Base-by-base conservation (phyloP, 2,113 vertebrate species). In the Tetraodon nigroviridis region DNA sequence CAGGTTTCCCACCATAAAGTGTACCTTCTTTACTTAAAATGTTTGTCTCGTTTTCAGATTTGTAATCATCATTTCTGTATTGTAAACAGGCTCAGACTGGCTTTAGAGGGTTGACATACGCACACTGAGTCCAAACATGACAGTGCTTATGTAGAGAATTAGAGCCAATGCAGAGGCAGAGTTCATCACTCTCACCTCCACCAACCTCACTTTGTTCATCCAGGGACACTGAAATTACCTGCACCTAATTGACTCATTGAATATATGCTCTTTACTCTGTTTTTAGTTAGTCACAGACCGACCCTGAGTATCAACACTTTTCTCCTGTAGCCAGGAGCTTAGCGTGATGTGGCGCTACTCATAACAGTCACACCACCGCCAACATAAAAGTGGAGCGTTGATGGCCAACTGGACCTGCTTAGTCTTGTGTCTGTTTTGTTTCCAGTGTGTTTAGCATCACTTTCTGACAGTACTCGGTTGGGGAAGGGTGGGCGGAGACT, bases 171-270 rank as follows among this genome's bases (percentile, higher is more conserved):
- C 51, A 65, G 71, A 79, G 71, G 4, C 68, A 75, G 58, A 73
- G 66, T 84, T 85, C 81, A 88, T 89, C 85, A 85, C 57, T 80
- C 56, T 56, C 70, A 58, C 67, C 51, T 69, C 40, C 19, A 45
- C 11, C 61, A 74, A 7, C n/a, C 64, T 71, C 49, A 67, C 80
- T 87, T 88, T 86, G 82, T 88, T 89, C 84, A 87, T 75, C 71
- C 84, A 86, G 84, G 82, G 81, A 77, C 76, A 48, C 58, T 53
- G 69, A 80, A 82, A 84, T 84, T 82, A 82, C 83, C 73, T 71
- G 29, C 40, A 64, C 71, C 73, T 87, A 86, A 90, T 88, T 79
- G 81, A 67, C 71, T 78, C 87, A 86, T 89, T 87, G 84, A 88
- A 88, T 88, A 85, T 68, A 64, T 64, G 44, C 73, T 51, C 73